Conservation (phyloP, 2,797 vertebrate genomes). For the Rhabdophis nuchalis region DNA sequence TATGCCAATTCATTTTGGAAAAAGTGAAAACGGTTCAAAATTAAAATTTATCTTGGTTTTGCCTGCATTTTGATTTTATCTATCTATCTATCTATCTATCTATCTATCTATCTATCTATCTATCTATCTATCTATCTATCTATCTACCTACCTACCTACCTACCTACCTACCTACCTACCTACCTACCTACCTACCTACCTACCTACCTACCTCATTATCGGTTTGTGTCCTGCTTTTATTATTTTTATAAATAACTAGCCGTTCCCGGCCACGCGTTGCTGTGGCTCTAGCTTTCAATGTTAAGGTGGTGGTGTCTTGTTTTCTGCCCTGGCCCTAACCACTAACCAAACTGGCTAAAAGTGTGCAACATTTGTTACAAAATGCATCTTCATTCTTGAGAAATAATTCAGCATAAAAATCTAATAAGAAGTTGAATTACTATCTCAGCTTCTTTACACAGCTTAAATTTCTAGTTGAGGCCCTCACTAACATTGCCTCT, state of each 20-base stretch:
- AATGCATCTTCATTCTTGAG: neutral
- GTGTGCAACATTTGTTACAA: neutral
- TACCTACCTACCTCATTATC: no score
- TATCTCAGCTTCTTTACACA: neutral
- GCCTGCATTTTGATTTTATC: neutral
- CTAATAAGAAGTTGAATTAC: neutral
- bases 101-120: no score
- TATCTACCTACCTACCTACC: no score
- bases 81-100: no score
- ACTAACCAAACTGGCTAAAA: neutral
- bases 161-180: no score
- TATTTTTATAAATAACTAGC: neutral
- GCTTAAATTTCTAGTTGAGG: neutral
- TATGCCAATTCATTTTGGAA: neutral
- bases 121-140: no score
- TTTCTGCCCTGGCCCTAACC: neutral
- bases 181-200: no score
- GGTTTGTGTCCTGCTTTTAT: neutral
- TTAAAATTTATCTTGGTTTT: neutral
- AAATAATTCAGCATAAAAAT: neutral
- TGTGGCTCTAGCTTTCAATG: no score
- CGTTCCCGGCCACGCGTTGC: no score
- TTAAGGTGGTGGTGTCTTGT: neutral
- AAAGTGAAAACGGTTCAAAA: neutral
- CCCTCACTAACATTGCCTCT: neutral